Evolutionary conservation across 1,140 invertebrate species (phyloP).

Genomic region (Solen grandis): DNA sequence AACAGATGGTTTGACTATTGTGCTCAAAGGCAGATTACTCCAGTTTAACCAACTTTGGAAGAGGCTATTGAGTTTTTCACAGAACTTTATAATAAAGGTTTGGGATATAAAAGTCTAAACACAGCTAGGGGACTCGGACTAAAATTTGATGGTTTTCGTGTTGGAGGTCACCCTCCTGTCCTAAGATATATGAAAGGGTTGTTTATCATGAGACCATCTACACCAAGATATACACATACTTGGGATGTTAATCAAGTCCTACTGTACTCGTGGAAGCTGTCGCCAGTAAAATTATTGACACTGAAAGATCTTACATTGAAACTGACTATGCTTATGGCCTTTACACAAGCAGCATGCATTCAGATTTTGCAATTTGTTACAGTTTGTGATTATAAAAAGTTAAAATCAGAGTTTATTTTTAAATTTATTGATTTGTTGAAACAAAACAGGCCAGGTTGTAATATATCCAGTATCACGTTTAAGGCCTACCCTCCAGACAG

Average conservation of each 20-base stretch:
- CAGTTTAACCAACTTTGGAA: no score
- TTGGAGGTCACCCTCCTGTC: constrained; percentile 30
- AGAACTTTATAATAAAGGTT: constrained; percentile 18
- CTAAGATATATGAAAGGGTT: constrained; percentile 45
- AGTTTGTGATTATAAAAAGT: neutral
- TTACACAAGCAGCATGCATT: neutral
- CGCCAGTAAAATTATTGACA: no score
- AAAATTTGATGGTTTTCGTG: neutral
- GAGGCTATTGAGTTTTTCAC: constrained; percentile 44
- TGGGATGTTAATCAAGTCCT: constrained; percentile 51
- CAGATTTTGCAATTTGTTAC: constrained; percentile 11
- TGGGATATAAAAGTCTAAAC: no score
- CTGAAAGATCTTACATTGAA: no score
- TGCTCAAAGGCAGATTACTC: constrained; percentile 21
- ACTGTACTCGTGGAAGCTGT: constrained; percentile 18
- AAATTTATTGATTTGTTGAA: no score
- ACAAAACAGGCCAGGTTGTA: no score
- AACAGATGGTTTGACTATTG: constrained; percentile 36
- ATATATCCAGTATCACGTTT: neutral
- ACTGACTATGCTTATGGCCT: no score
- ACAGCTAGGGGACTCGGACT: constrained; percentile 3
- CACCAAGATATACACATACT: constrained; percentile 22
- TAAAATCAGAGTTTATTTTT: constrained; percentile 23
- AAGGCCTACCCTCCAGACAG: constrained; percentile 25
- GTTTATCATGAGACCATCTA: constrained; percentile 36